Evolutionary conservation across 2,888 invertebrate genomes (phyloP).

Genomic region (Drosophila melanosoma): DNA sequence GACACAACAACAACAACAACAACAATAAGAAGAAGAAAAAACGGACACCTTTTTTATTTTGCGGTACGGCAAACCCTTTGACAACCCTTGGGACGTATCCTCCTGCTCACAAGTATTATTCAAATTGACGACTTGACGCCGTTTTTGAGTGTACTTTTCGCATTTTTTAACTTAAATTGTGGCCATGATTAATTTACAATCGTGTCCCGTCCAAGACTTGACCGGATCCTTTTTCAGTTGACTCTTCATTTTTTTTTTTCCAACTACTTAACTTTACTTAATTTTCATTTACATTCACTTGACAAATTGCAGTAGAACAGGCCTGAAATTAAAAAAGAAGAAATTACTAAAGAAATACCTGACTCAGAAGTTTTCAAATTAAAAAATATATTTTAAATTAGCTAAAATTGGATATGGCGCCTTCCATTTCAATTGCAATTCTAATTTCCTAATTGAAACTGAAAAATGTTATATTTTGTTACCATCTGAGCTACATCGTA

Average conservation of each 20-base stretch:
- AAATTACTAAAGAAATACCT: background rate
- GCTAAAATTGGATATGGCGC: constrained; percentile 31
- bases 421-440: constrained; percentile 8
- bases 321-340: constrained; percentile 1
- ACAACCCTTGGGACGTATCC: constrained; percentile 27
- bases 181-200: constrained; percentile 73
- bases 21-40: constrained; percentile 1
- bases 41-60: constrained; percentile 23
- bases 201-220: constrained; percentile 18
- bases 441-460: constrained; percentile 61
- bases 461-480: background rate
- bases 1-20: constrained; percentile 5
- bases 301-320: constrained; percentile 63
- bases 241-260: constrained; percentile 5
- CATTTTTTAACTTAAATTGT: constrained; percentile 76
- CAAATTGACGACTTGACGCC: constrained; percentile 65
- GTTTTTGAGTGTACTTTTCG: constrained; percentile 76
- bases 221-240: constrained; percentile 32
- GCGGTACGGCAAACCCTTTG: constrained; percentile 62
- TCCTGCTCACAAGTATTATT: constrained; percentile 44
- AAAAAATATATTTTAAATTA: constrained; percentile 15
- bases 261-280: constrained; percentile 35
- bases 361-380: background rate
- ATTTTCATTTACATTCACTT: constrained; percentile 25
- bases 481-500: constrained; percentile 67